Base-by-base conservation (phyloP, 2,113 vertebrate species). In the Axis porcinus region DNA sequence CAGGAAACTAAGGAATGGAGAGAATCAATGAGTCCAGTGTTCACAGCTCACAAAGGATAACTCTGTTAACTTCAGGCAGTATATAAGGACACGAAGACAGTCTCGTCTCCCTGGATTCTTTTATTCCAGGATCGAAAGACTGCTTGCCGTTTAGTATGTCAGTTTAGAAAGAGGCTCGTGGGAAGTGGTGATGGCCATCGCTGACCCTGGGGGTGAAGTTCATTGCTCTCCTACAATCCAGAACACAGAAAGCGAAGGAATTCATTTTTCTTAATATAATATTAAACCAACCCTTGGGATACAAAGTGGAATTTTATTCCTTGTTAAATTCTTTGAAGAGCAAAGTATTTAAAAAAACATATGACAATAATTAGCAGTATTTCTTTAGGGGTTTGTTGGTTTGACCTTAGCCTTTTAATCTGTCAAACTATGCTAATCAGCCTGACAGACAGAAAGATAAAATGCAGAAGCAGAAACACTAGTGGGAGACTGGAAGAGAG, bases 341-440 rank as follows among this genome's bases (percentile, higher is more conserved):
- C 96, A 95, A 98, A 99, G 98, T 98, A 98, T 99, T 99, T 98
- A 94, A 99, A 99, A 92, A 99, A 98, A 98, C 98, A 98, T 98
- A 98, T 98, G 98, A 99, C 97, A 99, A 98, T 98, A 99, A 99
- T 99, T 99, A 99, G 98, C 97, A 97, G 97, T 94, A 98, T 98
- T 99, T 99, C 99, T 99, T 98, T 95, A 97, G 99, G 98, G 98
- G 98, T 95, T 98, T 99, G 98, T 98, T 99, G 98, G 98, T 98
- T 99, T 99, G 99, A 99, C 99, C 98, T 98, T 98, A 98, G 98
- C 97, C 98, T 99, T 99, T 99, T 99, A 99, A 98, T 99, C 98
- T 98, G 98, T 98, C 98, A 98, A 98, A 98, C 96, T 98, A 98
- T 99, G 98, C 98, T 98, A 98, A 99, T 99, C 97, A 98, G 98